Percentiles rank a stretch among this genome's conserved stretches.
phyloP scores from a whole-genome alignment of 2,888 invertebrate species.

The Acrobasis consociella region DNA sequence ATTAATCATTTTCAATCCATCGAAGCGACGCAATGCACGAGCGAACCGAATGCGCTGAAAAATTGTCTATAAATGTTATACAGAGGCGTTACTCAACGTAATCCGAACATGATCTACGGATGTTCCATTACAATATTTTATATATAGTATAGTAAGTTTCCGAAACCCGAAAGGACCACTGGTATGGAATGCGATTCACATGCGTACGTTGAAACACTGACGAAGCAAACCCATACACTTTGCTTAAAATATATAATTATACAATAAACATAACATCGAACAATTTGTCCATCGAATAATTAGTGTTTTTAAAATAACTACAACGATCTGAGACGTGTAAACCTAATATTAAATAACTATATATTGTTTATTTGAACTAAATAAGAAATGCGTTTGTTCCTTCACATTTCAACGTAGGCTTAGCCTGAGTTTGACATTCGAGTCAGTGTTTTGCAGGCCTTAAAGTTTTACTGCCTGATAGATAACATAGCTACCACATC shows the following conservation, averaged over 20 bases:
- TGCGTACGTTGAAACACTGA: constrained; percentile 35
- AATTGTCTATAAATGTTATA: constrained; percentile 5
- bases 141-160: constrained; percentile 3
- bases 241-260: constrained; percentile 63
- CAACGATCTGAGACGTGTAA: constrained; percentile 59
- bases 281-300: constrained; percentile 57
- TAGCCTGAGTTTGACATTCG: background rate
- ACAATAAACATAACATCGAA: constrained; percentile 58
- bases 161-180: constrained; percentile 37
- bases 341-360: constrained; percentile 59
- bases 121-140: constrained; percentile 21
- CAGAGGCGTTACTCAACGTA: constrained; percentile 16
- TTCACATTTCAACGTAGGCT: constrained; percentile 35
- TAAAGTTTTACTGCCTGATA: too few species aligned
- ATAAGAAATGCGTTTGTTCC: constrained; percentile 40
- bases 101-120: constrained; percentile 21
- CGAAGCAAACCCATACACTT: constrained; percentile 50
- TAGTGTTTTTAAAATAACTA: constrained; percentile 54
- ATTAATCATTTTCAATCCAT: too few species aligned
- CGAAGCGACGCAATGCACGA: background rate
- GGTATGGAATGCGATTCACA: constrained; percentile 61
- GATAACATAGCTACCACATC: background rate
- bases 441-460: background rate
- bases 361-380: constrained; percentile 55
- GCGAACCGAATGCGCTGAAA: constrained; percentile 1